These are phyloP conservation scores for Engystomops pustulosus DNA, from an alignment of 2,113 vertebrate genomes.

Conservation along the genomic window DNA sequence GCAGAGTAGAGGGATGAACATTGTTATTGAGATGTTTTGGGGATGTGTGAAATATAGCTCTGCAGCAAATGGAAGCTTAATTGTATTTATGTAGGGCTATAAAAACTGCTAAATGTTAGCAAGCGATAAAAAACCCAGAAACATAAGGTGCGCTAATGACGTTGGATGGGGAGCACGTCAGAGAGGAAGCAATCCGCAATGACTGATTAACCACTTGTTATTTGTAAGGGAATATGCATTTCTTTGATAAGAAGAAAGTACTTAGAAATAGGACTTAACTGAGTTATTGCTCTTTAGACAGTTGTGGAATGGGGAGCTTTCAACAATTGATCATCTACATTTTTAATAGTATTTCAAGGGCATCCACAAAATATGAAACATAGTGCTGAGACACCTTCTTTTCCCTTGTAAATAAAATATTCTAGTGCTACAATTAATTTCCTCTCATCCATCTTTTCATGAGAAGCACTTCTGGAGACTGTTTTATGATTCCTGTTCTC, in stretches of 20 bases:
- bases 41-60: background rate
- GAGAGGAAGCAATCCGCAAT: background rate
- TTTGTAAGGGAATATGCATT: slow-evolving; percentile 31
- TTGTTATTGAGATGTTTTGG: background rate
- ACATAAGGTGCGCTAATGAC: slow-evolving; percentile 49
- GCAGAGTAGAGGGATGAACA: background rate
- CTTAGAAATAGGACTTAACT: background rate
- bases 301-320: background rate
- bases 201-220: slow-evolving; percentile 38
- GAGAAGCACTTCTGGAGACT: slow-evolving; percentile 23
- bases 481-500: background rate
- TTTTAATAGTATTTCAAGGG: slow-evolving; percentile 48
- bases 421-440: slow-evolving; percentile 30
- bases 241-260: slow-evolving; percentile 30
- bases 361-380: background rate
- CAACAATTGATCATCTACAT: slow-evolving; percentile 37
- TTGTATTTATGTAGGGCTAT: slow-evolving; percentile 38
- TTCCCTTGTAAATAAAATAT: slow-evolving; percentile 39
- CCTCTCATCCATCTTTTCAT: slow-evolving; percentile 28
- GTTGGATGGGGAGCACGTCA: background rate
- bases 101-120: slow-evolving; percentile 45
- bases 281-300: slow-evolving; percentile 41
- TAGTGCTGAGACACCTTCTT: background rate
- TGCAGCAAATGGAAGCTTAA: slow-evolving; percentile 27
- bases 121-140: slow-evolving; percentile 43